Evolutionary conservation across 2,888 invertebrate genomes (phyloP), one percentile per base, ranked within the genome.

Genomic region (Antheraea assamensis): DNA sequence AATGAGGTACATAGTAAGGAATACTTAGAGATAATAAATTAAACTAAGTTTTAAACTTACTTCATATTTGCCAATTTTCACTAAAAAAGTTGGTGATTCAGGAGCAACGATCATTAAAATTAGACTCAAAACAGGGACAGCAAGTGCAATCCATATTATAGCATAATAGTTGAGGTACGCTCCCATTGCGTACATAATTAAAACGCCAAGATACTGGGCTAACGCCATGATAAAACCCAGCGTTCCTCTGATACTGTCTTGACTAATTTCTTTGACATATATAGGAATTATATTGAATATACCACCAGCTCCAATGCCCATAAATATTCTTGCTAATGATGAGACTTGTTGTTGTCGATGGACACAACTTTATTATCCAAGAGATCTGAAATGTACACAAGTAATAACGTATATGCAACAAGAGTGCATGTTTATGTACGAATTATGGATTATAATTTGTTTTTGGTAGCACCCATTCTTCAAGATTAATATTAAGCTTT

Each of bases 1-100:
- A 42, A 42, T 13, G 0, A 42, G 42, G 13, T 42, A 42, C 42
- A 13, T 2, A 42, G 2, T 42, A 42, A 24, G 10, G 24, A 58
- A 3, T 58, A 58, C 10, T 58, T 58, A 24, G n/a, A 1, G 52
- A 21, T 52, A 30, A 30, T 30, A 30, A 2, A 30, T 30, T 30
- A 15, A 64, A 42, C 8, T 42, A 2, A 64, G 30, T 27, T 4
- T 64, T 30, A 27, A 27, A 82, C 85, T 84, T 76, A 92, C 92
- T 42, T 90, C 82, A 71, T 76, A 78, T 73, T 85, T 85, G 1
- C 87, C 89, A 27, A 79, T 78, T 61, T 90, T 91, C 3, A 92
- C 82, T 68, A 92, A 78, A 74, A 83, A 91, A 2, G 87, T 84
- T 15, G 92, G 92, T 0, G 92, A 90, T 74, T 92, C 92, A 0